Conservation (phyloP, 2,113 vertebrate genomes). For the Phylloscopus whistleri region DNA sequence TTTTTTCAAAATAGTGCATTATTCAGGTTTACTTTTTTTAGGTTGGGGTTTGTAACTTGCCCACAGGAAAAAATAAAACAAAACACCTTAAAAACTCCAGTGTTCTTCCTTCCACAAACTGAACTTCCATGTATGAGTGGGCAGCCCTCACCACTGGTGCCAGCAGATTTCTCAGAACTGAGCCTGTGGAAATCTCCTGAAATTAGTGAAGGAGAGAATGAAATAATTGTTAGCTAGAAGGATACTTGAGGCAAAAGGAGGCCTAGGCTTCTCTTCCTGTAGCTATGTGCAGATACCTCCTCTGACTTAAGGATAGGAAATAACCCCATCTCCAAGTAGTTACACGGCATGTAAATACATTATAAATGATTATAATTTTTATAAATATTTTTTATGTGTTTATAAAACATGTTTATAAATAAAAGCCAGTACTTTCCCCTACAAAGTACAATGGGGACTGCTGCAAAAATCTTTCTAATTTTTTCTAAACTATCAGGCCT, state of each 20-base stretch:
- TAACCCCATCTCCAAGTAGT: not conserved
- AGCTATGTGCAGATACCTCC: not conserved
- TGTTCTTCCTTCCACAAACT: not conserved
- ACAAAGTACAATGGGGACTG: not conserved
- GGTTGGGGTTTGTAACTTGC: not conserved
- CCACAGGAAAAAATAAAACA: not conserved
- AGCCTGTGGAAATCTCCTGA: not conserved
- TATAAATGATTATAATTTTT: not conserved
- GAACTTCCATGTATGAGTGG: not conserved
- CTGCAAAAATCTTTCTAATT: fast-evolving
- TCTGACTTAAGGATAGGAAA: not conserved
- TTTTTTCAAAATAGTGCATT: not conserved
- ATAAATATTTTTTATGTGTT: not conserved
- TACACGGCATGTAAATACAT: not conserved
- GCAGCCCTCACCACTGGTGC: not conserved
- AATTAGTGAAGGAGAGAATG: not conserved
- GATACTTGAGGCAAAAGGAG: not conserved
- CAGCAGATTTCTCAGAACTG: not conserved
- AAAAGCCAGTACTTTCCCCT: not conserved
- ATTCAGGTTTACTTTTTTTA: not conserved
- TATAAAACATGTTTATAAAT: not conserved
- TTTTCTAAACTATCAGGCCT: not conserved
- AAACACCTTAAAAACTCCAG: not conserved
- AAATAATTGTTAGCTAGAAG: not conserved
- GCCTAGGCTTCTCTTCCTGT: not conserved